Evolutionary conservation across 2,888 invertebrate genomes (phyloP), one percentile per base, ranked within the genome.

Genomic region (Pyrochroa serraticornis): DNA sequence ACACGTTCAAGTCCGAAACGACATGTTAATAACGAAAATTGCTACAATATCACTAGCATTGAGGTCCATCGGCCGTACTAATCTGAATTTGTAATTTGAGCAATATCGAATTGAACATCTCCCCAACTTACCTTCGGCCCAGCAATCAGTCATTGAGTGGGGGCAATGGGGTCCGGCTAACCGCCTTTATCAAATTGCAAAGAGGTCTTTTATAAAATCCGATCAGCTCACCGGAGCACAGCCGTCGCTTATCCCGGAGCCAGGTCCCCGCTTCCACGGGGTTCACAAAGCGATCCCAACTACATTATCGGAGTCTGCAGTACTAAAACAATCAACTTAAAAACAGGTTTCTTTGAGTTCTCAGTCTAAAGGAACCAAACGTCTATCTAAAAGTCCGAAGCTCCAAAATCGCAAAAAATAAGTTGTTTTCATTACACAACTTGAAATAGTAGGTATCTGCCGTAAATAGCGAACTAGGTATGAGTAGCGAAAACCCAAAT

Each of bases 171-270:
- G 69, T 70, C 70, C 72, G 71, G 71, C 71, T 74, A 75, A 75
- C 75, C 76, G 75, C 75, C 73, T 76, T 76, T 75, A 76, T 76
- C 76, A 74, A 76, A 75, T 76, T 75, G 75, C 73, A 75, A 75
- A 76, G 73, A 72, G 72, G 71, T 71, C 75, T 76, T 76, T 77
- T 76, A 75, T 73, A 74, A 76, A 77, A 77, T 77, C 77, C 73
- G 75, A 76, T 77, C 76, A 75, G 74, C 71, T 69, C 73, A 71
- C 64, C 67, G 67, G 67, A 64, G 71, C 71, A 71, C 69, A 71
- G 70, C 68, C 72, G 71, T 72, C 72, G 71, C 71, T 75, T 75
- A 75, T 76, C 70, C 71, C 67, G 67, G 66, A 65, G 37, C 58
- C 58, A 45, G 52, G 52, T 52, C 39, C 30, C 32, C 7, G 32